phyloP scores from a whole-genome alignment of 2,797 vertebrate genomes.

The Acomys russatus region DNA sequence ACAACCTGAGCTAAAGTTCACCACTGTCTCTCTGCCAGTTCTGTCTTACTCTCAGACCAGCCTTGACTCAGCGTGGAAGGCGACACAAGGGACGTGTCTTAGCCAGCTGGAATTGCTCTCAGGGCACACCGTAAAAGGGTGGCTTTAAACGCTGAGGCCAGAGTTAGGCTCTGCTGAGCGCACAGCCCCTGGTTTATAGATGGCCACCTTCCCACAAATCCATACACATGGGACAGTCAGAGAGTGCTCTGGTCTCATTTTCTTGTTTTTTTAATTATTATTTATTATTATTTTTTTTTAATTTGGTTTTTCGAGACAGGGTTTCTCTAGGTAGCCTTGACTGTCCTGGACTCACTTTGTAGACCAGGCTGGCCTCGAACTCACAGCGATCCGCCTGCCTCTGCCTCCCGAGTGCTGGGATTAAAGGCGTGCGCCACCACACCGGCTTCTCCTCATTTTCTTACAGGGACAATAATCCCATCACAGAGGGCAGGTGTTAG shows the following conservation, averaged over 20 bases:
- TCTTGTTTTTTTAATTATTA: no score
- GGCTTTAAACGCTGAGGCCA: background rate
- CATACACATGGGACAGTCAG: background rate
- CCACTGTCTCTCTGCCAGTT: background rate
- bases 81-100: background rate
- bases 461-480: background rate
- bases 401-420: no score
- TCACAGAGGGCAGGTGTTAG: background rate
- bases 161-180: background rate
- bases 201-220: background rate
- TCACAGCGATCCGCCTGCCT: no score
- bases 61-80: background rate
- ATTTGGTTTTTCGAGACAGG: no score
- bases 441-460: background rate
- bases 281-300: no score
- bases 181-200: background rate
- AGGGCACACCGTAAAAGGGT: background rate
- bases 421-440: no score
- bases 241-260: background rate
- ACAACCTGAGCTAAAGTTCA: background rate
- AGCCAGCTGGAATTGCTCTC: no score
- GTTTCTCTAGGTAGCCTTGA: no score
- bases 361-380: no score
- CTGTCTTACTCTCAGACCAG: background rate
- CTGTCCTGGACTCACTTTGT: no score